Evolutionary conservation across 2,888 invertebrate genomes (phyloP).

Genomic region (Ommatoiulus sabulosus): DNA sequence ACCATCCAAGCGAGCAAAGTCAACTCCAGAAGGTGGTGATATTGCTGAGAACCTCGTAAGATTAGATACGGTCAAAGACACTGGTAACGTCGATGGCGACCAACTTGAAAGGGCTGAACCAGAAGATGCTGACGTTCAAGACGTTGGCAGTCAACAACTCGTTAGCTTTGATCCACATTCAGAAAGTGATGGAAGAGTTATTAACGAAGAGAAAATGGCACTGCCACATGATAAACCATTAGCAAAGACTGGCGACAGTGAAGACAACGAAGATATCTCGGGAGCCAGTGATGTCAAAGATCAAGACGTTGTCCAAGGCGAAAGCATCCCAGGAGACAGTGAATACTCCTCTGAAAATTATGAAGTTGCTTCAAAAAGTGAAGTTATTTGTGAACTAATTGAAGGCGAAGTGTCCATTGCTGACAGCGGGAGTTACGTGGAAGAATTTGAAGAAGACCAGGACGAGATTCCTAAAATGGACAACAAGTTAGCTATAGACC

Average conservation of each 20-base stretch:
- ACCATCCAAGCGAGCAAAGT: neutral
- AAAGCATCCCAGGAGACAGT: neutral
- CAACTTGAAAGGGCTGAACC: neutral
- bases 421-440: neutral
- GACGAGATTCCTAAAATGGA: neutral
- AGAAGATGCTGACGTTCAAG: neutral
- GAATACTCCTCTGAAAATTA: neutral
- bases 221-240: constrained; percentile 17
- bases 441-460: constrained; percentile 31
- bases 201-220: neutral
- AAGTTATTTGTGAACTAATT: neutral
- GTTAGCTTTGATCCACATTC: neutral
- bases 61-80: neutral
- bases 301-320: constrained; percentile 19
- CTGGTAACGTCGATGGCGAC: neutral
- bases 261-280: neutral
- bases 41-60: neutral
- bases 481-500: neutral
- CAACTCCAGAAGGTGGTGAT: neutral
- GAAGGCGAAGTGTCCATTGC: neutral
- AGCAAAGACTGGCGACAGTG: neutral
- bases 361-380: neutral
- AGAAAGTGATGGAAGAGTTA: neutral
- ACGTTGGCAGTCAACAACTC: neutral
- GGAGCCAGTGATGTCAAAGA: constrained; percentile 3